These are phyloP conservation scores for Scleropages formosus DNA, from an alignment of 2,797 vertebrate genomes.

Conservation along the genomic window DNA sequence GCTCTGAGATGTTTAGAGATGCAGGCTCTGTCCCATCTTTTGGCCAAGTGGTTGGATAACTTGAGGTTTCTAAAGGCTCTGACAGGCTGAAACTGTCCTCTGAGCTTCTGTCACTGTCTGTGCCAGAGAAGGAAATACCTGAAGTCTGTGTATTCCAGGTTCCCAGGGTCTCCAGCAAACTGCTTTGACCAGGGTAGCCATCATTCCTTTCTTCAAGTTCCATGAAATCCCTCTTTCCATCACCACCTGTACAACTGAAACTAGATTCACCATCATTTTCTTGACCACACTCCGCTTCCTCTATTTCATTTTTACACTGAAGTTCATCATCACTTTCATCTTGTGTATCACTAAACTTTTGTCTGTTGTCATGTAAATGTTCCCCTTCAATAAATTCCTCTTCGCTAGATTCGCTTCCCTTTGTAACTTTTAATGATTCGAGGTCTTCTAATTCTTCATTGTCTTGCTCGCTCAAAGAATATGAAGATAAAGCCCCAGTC, in stretches of 20 bases:
- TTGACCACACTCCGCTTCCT: neutral
- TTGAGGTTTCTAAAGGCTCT: conserved; percentile 5
- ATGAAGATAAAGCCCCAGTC: conserved; percentile 3
- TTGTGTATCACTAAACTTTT: neutral
- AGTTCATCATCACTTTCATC: neutral
- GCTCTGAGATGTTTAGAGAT: conserved; percentile 37
- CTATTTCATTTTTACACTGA: neutral
- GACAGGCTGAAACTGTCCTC: conserved; percentile 15
- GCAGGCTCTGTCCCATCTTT: neutral
- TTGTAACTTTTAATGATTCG: neutral
- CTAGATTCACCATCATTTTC: neutral
- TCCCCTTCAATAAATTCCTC: neutral
- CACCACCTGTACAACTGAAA: neutral
- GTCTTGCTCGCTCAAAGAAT: neutral
- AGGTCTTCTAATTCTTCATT: neutral
- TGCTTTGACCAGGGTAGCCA: neutral
- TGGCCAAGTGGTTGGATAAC: conserved; percentile 3
- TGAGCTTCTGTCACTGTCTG: neutral
- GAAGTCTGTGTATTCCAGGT: neutral
- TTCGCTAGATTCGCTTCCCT: neutral
- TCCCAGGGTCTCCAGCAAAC: neutral
- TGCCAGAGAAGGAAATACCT: neutral
- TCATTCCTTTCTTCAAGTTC: neutral
- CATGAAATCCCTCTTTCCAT: neutral
- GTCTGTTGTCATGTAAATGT: neutral